Conservation (phyloP, 2,113 vertebrate genomes). For the Brachypodius melanocephalos region DNA sequence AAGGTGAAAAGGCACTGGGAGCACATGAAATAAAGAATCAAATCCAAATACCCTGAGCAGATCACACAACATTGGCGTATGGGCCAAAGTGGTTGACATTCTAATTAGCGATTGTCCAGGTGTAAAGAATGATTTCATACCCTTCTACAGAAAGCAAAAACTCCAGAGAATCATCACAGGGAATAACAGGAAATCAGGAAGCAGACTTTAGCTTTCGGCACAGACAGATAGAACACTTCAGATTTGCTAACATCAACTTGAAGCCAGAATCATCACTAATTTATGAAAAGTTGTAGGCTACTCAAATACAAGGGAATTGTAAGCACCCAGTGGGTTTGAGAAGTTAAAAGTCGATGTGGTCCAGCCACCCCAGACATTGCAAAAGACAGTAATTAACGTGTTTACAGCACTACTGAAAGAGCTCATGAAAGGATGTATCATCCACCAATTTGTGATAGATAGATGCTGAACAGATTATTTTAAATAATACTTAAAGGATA, state of each 20-base stretch:
- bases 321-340: neutral
- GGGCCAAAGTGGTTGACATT: neutral
- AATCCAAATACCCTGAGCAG: neutral
- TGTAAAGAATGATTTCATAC: neutral
- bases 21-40: neutral
- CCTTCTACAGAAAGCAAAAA: neutral
- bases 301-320: neutral
- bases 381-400: neutral
- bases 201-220: neutral
- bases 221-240: neutral
- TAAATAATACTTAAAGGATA: neutral
- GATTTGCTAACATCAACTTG: neutral
- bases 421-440: neutral
- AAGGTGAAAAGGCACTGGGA: neutral
- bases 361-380: neutral
- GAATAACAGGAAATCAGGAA: neutral
- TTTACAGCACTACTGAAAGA: neutral
- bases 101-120: neutral
- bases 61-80: neutral
- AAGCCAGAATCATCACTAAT: neutral
- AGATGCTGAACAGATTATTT: neutral
- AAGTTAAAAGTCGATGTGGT: neutral
- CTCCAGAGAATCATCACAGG: neutral
- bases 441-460: neutral
- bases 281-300: neutral